These are phyloP conservation scores for Lacerta bilineata DNA, from an alignment of 2,797 vertebrate genomes.

Conservation along the genomic window DNA sequence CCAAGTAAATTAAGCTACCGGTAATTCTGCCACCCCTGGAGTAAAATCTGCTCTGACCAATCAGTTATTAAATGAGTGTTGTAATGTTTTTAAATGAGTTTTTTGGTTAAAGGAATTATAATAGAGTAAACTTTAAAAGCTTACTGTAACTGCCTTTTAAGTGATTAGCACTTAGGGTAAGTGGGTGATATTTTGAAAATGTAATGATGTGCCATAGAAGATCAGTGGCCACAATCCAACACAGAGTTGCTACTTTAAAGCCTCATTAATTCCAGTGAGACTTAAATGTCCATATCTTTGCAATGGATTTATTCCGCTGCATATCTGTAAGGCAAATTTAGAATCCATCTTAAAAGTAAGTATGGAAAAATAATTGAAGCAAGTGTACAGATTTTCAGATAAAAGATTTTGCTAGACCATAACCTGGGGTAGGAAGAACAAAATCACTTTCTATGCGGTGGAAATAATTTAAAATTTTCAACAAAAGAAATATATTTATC, in stretches of 20 bases:
- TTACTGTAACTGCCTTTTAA: conserved; percentile 41
- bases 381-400: neutral
- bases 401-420: neutral
- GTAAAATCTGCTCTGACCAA: conserved; percentile 57
- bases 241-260: neutral
- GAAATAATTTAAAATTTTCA: neutral
- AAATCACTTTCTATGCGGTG: neutral
- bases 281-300: neutral
- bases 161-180: conserved; percentile 46
- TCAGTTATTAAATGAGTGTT: conserved; percentile 49
- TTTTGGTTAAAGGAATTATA: conserved; percentile 14
- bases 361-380: conserved; percentile 5
- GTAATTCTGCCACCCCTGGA: conserved; percentile 37
- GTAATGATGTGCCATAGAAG: conserved; percentile 40
- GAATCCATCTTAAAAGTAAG: conserved; percentile 1
- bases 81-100: conserved; percentile 50
- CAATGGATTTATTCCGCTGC: neutral
- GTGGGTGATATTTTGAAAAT: conserved; percentile 54
- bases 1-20: conserved; percentile 44
- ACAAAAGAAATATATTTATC: neutral
- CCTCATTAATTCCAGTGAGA: neutral
- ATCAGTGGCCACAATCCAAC: conserved; percentile 17
- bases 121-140: conserved; percentile 48
- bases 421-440: neutral
- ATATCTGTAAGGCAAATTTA: conserved; percentile 34